Conservation (phyloP, 37 sponge, comb jelly and placozoan genomes). For the Geodia barretti region DNA sequence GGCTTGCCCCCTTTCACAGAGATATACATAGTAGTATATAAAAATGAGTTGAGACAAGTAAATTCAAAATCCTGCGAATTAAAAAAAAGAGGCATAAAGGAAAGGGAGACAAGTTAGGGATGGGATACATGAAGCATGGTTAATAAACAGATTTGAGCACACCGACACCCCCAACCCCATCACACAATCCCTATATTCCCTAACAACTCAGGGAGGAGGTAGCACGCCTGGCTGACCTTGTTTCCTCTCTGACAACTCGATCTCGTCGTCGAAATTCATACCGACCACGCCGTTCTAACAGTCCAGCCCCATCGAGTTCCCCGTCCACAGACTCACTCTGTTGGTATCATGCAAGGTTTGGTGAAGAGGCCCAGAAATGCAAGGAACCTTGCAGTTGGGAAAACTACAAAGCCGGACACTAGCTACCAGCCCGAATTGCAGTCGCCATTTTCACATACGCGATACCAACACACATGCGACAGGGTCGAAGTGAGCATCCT, state of each 20-base stretch:
- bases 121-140: no score
- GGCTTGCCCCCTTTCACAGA: no score
- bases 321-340: conserved; percentile 36
- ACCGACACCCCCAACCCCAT: not conserved
- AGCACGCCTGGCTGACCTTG: conserved; percentile 30
- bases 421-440: conserved; percentile 3
- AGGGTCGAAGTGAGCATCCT: conserved; percentile 5
- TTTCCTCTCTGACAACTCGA: conserved; percentile 33
- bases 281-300: conserved; percentile 7
- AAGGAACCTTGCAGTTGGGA: conserved; percentile 53
- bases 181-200: not conserved
- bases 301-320: conserved; percentile 15
- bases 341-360: conserved; percentile 72
- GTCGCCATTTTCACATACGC: conserved; percentile 52
- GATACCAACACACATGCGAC: conserved; percentile 26
- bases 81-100: no score
- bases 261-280: not conserved
- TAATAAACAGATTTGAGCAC: no score
- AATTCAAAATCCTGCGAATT: no score
- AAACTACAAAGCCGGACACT: conserved; percentile 56
- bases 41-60: no score
- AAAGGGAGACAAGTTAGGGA: no score
- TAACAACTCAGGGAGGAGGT: conserved; percentile 44
- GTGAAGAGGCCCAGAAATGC: conserved; percentile 41
- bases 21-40: no score